Percentiles rank a stretch among this genome's conserved stretches.
These are phyloP conservation scores for Phortica variegata DNA, from an alignment of 1,140 invertebrate genomes.

Conservation along the genomic window DNA sequence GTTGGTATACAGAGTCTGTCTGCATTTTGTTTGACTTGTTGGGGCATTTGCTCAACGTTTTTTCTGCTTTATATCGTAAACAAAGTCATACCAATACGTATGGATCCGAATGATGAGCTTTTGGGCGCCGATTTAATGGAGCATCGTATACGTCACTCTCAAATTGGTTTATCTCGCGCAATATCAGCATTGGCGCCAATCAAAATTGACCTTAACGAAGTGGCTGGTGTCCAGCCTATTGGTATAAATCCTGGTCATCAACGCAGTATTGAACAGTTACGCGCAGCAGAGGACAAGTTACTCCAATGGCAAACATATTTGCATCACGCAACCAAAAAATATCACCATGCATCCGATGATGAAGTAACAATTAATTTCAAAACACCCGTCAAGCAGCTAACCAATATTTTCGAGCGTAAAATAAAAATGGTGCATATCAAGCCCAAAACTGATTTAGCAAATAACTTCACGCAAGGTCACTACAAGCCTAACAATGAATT, in stretches of 20 bases:
- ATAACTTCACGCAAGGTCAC: slow-evolving; percentile 17
- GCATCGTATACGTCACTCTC: slow-evolving; percentile 67
- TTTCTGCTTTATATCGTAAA: slow-evolving; percentile 75
- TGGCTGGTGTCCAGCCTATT: slow-evolving; percentile 58
- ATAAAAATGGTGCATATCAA: slow-evolving; percentile 19
- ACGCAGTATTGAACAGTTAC: slow-evolving; percentile 58
- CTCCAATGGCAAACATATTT: slow-evolving; percentile 49
- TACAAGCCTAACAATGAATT: slow-evolving; percentile 39
- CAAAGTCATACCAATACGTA: slow-evolving; percentile 77
- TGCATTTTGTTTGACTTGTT: slow-evolving; percentile 68
- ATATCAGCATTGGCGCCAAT: slow-evolving; percentile 63
- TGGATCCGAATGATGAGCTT: slow-evolving; percentile 80
- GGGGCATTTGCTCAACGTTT: slow-evolving; percentile 73
- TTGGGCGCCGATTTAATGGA: slow-evolving; percentile 86
- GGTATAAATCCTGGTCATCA: slow-evolving; percentile 63
- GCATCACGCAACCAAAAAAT: slow-evolving; percentile 25
- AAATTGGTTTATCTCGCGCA: slow-evolving; percentile 64
- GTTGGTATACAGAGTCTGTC: slow-evolving; percentile 77
- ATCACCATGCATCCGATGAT: slow-evolving; percentile 10
- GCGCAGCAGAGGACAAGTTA: slow-evolving; percentile 46
- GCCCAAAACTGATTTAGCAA: slow-evolving; percentile 5
- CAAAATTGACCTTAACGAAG: slow-evolving; percentile 57
- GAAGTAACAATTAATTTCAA: slow-evolving; percentile 21
- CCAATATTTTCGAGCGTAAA: slow-evolving; percentile 33
- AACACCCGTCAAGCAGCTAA: slow-evolving; percentile 12